Percentiles rank a stretch among this genome's conserved stretches.
Conservation (phyloP, 1,140 invertebrate species). For the Heliothis subflexa region DNA sequence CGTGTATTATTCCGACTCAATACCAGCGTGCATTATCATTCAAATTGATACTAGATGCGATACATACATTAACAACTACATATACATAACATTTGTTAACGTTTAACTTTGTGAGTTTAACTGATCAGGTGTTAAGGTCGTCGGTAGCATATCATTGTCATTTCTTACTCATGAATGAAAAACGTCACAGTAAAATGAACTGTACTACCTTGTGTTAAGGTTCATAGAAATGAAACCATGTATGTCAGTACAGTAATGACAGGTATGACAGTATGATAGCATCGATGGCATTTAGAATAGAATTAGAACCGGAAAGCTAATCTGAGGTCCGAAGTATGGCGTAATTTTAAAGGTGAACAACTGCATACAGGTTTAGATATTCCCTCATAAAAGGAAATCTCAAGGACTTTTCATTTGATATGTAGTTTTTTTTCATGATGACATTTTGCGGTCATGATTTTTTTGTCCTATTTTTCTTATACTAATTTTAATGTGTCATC, state of each 20-base stretch:
- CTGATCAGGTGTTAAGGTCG: conserved; percentile 42
- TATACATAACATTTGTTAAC: conserved; percentile 10
- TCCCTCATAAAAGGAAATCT: conserved; percentile 35
- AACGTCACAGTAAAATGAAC: neutral
- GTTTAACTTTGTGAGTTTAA: conserved; percentile 42
- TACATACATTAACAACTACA: neutral
- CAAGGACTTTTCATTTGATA: conserved; percentile 6
- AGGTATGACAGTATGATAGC: conserved; percentile 16
- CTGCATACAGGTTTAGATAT: conserved; percentile 23
- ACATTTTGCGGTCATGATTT: neutral
- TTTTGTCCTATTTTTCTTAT: neutral
- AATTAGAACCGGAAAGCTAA: conserved; percentile 48
- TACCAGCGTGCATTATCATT: conserved; percentile 24
- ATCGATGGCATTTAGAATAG: conserved; percentile 46
- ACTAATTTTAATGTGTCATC: neutral
- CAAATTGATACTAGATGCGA: conserved; percentile 13
- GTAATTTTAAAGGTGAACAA: conserved; percentile 52
- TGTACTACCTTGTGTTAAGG: conserved; percentile 9
- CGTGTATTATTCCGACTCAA: conserved; percentile 6
- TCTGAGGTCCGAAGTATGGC: conserved; percentile 31
- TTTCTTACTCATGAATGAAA: neutral
- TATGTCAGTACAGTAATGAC: neutral
- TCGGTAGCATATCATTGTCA: conserved; percentile 32
- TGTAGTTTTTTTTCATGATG: conserved; percentile 1
- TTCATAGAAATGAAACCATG: neutral